A percentile compares a stretch with the other conserved stretches of the same genome.
These are phyloP conservation scores for Heliconius charithonia DNA, from an alignment of 2,888 invertebrate genomes.

Conservation along the genomic window DNA sequence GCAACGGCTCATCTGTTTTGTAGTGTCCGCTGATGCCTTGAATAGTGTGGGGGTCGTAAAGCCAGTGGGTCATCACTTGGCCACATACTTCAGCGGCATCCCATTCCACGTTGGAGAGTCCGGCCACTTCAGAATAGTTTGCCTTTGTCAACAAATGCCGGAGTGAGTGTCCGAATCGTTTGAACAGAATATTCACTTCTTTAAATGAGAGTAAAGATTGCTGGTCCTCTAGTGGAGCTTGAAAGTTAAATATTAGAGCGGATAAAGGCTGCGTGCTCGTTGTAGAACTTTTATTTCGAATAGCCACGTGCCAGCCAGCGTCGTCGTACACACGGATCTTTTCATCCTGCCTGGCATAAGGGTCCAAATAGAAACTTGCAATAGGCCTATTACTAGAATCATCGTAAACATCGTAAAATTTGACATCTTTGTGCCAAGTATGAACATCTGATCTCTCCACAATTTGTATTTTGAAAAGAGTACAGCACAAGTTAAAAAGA, in stretches of 20 bases:
- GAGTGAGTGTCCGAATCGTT: conserved; percentile 93
- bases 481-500: conserved; percentile 89
- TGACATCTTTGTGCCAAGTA: conserved; percentile 94
- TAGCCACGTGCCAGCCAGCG: conserved; percentile 91
- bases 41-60: conserved; percentile 86
- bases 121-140: conserved; percentile 92
- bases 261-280: conserved; percentile 88
- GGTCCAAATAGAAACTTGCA: conserved; percentile 94
- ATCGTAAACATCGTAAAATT: conserved; percentile 92
- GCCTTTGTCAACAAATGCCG: conserved; percentile 93
- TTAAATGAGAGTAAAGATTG: conserved; percentile 89
- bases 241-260: conserved; percentile 93
- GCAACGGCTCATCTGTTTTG: conserved; percentile 88
- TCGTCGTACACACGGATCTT: conserved; percentile 85
- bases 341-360: conserved; percentile 87
- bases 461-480: conserved; percentile 90
- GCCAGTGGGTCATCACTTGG: conserved; percentile 92
- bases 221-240: conserved; percentile 84
- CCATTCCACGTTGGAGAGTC: conserved; percentile 95
- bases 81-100: conserved; percentile 94
- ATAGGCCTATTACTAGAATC: conserved; percentile 85
- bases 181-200: conserved; percentile 90
- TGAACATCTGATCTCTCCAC: conserved; percentile 86
- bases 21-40: conserved; percentile 89
- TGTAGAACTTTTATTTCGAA: conserved; percentile 87